Evolutionary conservation across 2,113 vertebrate genomes (phyloP).

Genomic region (Chloroceryle aenea): DNA sequence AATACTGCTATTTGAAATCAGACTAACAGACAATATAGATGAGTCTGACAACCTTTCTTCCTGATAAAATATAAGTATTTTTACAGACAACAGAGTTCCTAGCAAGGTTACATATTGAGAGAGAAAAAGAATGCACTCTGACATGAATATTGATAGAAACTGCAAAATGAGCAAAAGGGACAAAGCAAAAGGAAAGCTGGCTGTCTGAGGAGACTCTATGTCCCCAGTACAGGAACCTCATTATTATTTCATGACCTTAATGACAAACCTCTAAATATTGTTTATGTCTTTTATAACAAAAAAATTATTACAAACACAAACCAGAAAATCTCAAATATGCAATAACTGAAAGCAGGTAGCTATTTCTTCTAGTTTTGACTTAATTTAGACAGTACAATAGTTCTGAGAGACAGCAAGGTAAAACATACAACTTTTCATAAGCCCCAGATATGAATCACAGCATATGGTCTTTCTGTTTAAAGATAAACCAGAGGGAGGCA

Average conservation of each 20-base stretch:
- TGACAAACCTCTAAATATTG: neutral
- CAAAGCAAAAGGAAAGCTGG: slow-evolving; percentile 23
- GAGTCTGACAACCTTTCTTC: neutral
- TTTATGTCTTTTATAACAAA: neutral
- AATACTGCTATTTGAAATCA: neutral
- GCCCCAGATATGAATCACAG: neutral
- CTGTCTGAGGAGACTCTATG: slow-evolving; percentile 21
- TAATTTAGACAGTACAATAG: neutral
- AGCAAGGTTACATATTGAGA: neutral
- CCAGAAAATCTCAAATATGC: neutral
- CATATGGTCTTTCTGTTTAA: neutral
- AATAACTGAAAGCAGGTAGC: neutral
- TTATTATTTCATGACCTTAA: slow-evolving; percentile 58
- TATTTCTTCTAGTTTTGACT: neutral
- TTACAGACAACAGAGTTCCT: neutral
- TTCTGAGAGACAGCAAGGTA: neutral
- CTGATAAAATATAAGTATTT: neutral
- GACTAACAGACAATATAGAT: neutral
- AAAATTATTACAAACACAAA: neutral
- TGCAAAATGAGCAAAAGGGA: slow-evolving; percentile 41
- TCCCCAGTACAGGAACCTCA: slow-evolving; percentile 50
- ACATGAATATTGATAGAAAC: slow-evolving; percentile 46
- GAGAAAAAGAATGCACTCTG: neutral
- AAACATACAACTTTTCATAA: neutral
- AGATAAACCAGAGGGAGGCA: neutral